Base-by-base conservation (phyloP, 2,888 invertebrate species). In the Hypena proboscidalis region DNA sequence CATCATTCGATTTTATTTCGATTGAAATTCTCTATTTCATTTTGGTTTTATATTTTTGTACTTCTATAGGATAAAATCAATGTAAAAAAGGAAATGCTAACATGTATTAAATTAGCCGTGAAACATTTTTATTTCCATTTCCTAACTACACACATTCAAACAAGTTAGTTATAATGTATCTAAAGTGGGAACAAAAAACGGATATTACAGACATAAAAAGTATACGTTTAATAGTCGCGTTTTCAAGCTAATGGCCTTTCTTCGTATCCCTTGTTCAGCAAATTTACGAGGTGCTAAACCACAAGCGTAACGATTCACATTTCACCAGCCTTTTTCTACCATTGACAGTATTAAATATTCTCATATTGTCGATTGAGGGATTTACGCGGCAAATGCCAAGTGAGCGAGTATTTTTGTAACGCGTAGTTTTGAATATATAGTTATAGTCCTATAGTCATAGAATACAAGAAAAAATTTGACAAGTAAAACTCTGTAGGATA, bases 201-300 rank as follows among this genome's bases (percentile, higher is more conserved):
- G 7, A 44, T 25, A 27, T 14, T 35, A 36, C 13, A 52, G 34
- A 23, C 37, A 56, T 60, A 54, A 63, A 59, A 63, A 58, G 53
- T 60, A 50, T 57, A 52, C 46, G 38, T 62, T 64, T 56, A 68
- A 72, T 68, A 68, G 58, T 57, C 46, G 59, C 67, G 54, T 67
- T 70, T 73, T 68, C 46, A 63, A 62, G 51, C 72, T 76, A 76
- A 78, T 75, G 62, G 71, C 67, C 58, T 43, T 59, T 66, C 65
- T 61, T 63, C 47, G 69, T 68, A 71, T 62, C 72, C 72, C 67
- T 68, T 68, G 71, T 69, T 65, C 61, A 70, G 67, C 72, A 76
- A 72, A 80, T 83, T 84, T 84, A 84, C 74, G 80, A 77, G 64
- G 72, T 66, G 77, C 71, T 83, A 81, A 82, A 74, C 72, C 76